Evolutionary conservation across 2,888 invertebrate genomes (phyloP).

Genomic region (Drosophila paucipuncta): DNA sequence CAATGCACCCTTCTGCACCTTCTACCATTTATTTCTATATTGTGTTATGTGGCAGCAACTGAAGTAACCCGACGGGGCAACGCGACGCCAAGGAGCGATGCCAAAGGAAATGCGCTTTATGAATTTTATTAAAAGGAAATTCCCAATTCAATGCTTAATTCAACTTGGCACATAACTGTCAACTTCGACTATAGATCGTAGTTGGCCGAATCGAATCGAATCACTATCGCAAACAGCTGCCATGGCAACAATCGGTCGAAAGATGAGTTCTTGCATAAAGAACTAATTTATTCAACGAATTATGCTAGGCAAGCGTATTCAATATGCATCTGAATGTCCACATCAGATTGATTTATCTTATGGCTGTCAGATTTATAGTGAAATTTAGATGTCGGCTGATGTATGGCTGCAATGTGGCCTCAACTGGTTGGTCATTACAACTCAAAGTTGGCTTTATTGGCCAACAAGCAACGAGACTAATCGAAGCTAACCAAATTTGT

Average conservation of each 20-base stretch:
- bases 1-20: background rate
- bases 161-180: background rate
- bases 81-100: slow-evolving; percentile 7
- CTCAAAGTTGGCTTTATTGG: slow-evolving; percentile 2
- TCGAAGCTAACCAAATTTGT: background rate
- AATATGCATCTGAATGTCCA: too few relatives aligned
- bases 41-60: slow-evolving; percentile 9
- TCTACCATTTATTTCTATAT: background rate
- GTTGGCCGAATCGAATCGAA: background rate
- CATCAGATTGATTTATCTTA: too few relatives aligned
- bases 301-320: too few relatives aligned
- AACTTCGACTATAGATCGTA: background rate
- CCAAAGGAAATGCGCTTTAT: slow-evolving; percentile 55
- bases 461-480: background rate
- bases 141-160: background rate
- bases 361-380: background rate
- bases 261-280: background rate
- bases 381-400: background rate
- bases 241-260: background rate
- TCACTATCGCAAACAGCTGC: background rate
- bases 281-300: background rate
- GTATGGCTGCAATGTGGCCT: background rate
- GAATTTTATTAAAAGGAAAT: slow-evolving; percentile 51
- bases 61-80: slow-evolving; percentile 24
- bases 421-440: background rate